phyloP scores from a whole-genome alignment of 2,113 vertebrate species.

The Pseudopodoces humilis region DNA sequence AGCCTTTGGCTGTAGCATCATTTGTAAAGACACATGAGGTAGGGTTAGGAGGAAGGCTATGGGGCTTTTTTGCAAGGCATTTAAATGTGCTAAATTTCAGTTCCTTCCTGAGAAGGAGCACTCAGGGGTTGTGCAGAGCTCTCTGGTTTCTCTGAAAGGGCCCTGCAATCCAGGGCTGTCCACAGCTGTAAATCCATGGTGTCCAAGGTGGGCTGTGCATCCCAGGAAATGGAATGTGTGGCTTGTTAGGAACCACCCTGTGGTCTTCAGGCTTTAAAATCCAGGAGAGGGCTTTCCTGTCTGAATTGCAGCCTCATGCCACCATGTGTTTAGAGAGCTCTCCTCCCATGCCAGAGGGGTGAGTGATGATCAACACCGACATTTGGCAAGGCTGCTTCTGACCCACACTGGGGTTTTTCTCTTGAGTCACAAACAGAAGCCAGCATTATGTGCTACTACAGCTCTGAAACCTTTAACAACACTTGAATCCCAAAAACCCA shows the following conservation, averaged over 20 bases:
- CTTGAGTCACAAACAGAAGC: not conserved
- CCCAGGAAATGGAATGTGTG: not conserved
- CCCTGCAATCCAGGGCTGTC: fast-evolving
- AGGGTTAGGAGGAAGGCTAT: not conserved
- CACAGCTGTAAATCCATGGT: not conserved
- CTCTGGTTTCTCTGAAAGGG: not conserved
- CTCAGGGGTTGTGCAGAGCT: not conserved
- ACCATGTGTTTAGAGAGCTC: not conserved
- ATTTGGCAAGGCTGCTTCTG: not conserved
- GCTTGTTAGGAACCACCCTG: not conserved
- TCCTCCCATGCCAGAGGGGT: not conserved
- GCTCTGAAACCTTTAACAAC: not conserved
- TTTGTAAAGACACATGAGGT: not conserved
- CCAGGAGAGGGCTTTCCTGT: not conserved
- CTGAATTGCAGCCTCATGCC: not conserved
- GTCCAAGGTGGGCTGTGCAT: not conserved
- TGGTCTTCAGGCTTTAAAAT: not conserved
- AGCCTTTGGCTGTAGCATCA: not conserved
- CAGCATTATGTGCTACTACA: not conserved
- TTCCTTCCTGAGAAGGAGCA: not conserved
- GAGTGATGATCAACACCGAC: not conserved
- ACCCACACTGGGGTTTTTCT: not conserved
- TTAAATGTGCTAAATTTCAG: not conserved
- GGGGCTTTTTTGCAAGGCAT: not conserved
- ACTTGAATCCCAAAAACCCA: not conserved